Evolutionary conservation across 2,888 invertebrate genomes (phyloP), one percentile per base, ranked within the genome.

Genomic region (Sarcophaga subvicina): DNA sequence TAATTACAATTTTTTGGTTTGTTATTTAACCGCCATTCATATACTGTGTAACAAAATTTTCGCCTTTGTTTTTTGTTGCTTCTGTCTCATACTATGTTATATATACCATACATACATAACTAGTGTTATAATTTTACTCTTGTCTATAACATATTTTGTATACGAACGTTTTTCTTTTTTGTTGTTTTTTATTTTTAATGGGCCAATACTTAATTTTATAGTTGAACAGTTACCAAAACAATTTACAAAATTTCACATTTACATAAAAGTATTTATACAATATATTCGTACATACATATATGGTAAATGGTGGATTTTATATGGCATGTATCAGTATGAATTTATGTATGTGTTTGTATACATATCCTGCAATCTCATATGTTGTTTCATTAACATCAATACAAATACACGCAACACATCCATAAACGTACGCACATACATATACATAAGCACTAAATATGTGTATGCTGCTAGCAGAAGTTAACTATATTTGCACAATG

Each of bases 1-100:
- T 89, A 88, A 89, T 89, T 89, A 89, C 89, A 88, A 85, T 88
- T 88, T 88, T 87, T 88, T 86, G 89, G 88, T 87, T 88, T 89
- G 85, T 88, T 85, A 76, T 88, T 87, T 81, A 75, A 84, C 87
- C 87, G 66, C 81, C 75, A 81, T 82, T 84, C 81, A 79, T 76
- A 73, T 66, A 76, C 66, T 73, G 37, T 80, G 17, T 17, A 27
- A 81, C 54, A 85, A 71, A 80, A 80, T 69, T 78, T 59, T 72
- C 2, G 27, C 59, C 12, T 47, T 80, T 37, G 63, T 69, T 22
- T 54, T 70, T 17, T 22, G 14, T 54, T 25, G 47, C 8, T 25
- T 37, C n/a, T 54, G 14, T 54, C 17, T 37, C 37, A 37, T 37
- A 37, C 8, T 54, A 14, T 14, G 14, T 54, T 54, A 14, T 54